Evolutionary conservation across 2,113 vertebrate species (phyloP), one percentile per base, ranked within the genome.

Genomic region (Mixornis gularis): DNA sequence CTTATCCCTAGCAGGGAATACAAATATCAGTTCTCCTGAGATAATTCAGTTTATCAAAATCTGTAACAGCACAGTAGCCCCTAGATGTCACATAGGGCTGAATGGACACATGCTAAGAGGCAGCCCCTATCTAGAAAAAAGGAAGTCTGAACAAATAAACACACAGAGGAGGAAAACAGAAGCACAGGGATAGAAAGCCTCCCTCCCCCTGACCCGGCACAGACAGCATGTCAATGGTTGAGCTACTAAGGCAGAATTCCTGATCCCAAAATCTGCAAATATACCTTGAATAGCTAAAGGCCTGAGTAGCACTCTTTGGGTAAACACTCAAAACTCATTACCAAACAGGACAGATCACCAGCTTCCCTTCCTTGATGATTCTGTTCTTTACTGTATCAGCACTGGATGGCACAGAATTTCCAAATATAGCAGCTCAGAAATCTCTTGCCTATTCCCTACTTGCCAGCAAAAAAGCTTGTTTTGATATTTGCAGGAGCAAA

Each of bases 401-500:
- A 48, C 26, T 26, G 65, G 59, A 87, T 79, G 40, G 62, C 36
- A 93, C 5, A 92, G 79, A 95, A 87, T 66, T 66, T 85, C 85
- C 87, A 90, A 62, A 87, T 90, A 91, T 29, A 95, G 94, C 80
- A 94, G 58, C 69, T 76, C 70, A 94, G 70, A 89, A 91, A 52
- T 56, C 65, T 77, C 55, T 91, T 70, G 86, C 92, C 74, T 92
- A 87, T 96, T 95, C 79, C 78, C 93, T 88, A 78, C 91, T 95
- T 96, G 89, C 89, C 49, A 1, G 68, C 86, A 93, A 95, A 93
- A 93, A 89, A 90, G 56, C 63, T 95, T 97, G 96, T 96, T 95
- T 92, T 97, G 94, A 83, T 97, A 95, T 96, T 96, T 96, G 86
- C 80, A 92, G 93, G 92, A 96, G 93, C 63, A 34, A 97, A 97